Evolutionary conservation across 2,113 vertebrate genomes (phyloP), one percentile per base, ranked within the genome.

Genomic region (Ciconia boyciana): DNA sequence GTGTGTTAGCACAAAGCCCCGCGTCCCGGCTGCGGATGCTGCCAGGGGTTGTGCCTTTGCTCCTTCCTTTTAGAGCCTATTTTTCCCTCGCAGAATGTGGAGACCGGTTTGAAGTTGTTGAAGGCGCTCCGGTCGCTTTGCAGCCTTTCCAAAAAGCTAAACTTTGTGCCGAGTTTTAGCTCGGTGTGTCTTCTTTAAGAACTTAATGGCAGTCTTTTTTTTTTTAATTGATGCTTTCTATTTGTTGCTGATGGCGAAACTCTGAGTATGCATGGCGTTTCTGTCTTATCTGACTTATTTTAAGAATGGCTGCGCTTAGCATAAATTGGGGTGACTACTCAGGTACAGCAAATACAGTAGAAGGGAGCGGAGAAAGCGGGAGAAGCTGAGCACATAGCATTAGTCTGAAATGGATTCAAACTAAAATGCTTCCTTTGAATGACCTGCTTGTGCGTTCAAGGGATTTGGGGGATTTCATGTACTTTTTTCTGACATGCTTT

Each of bases 81-180:
- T 51, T 20, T 21, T 4, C 15, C 34, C n/a, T 68, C 11, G 16
- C 19, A 3, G 49, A 10, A 32, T 0, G 60, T 3, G 41, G 60
- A 49, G 46, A 26, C 7, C 9, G 4, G 41, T 8, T 49, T 69
- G 0, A 66, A 86, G 93, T 57, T 71, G 58, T 6, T 10, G 21
- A 6, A 44, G 36, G 54, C 9, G 16, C 17, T 17, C 44, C 2
- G 1, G 1, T 7, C 8, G 2, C 65, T 64, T 55, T 10, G 25
- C 36, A n/a, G 39, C 52, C 17, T 29, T n/a, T 51, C 24, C 3
- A 6, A 12, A 68, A 34, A 31, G 12, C 15, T 2, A 7, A 44
- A 70, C 88, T 87, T 61, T 51, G 26, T 12, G 32, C 32, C 14
- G 7, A 34, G 9, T 69, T 65, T 24, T 9, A 70, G 28, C 5